Percentiles rank a stretch among this genome's conserved stretches.
phyloP scores from a whole-genome alignment of 2,888 invertebrate genomes.

The Oegoconia quadripuncta region DNA sequence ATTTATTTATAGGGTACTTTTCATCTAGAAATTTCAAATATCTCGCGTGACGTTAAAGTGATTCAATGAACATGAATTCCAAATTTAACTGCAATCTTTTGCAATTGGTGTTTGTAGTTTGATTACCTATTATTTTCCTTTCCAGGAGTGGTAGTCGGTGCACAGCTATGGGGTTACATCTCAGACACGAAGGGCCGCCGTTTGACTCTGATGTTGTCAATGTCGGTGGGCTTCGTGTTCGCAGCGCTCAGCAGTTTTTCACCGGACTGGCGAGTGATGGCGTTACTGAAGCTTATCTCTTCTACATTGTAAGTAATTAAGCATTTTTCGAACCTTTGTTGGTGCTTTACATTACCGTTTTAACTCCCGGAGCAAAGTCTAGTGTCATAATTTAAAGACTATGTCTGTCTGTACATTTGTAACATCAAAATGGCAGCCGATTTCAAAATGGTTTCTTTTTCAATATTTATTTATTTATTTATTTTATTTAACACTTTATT shows the following conservation, averaged over 20 bases:
- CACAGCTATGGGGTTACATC: slow-evolving; percentile 71
- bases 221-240: slow-evolving; percentile 66
- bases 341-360: too few species aligned
- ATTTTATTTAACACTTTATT: too few species aligned
- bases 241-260: slow-evolving; percentile 62
- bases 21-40: not conserved
- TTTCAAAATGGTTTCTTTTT: too few species aligned
- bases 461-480: too few species aligned
- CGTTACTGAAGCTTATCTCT: slow-evolving; percentile 58
- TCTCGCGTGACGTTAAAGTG: not conserved
- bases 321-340: not conserved
- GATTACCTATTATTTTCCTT: not conserved
- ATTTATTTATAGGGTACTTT: too few species aligned
- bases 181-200: slow-evolving; percentile 64
- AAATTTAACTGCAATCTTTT: too few species aligned
- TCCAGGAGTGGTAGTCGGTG: slow-evolving; percentile 64
- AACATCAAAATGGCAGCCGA: too few species aligned
- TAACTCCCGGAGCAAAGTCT: too few species aligned
- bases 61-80: too few species aligned
- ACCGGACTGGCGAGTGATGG: slow-evolving; percentile 66
- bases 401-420: too few species aligned
- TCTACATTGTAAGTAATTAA: slow-evolving; percentile 68
- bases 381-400: too few species aligned
- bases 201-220: slow-evolving; percentile 60
- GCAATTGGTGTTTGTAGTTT: too few species aligned